Evolutionary conservation across 2,113 vertebrate genomes (phyloP).

Genomic region (Scomber scombrus): DNA sequence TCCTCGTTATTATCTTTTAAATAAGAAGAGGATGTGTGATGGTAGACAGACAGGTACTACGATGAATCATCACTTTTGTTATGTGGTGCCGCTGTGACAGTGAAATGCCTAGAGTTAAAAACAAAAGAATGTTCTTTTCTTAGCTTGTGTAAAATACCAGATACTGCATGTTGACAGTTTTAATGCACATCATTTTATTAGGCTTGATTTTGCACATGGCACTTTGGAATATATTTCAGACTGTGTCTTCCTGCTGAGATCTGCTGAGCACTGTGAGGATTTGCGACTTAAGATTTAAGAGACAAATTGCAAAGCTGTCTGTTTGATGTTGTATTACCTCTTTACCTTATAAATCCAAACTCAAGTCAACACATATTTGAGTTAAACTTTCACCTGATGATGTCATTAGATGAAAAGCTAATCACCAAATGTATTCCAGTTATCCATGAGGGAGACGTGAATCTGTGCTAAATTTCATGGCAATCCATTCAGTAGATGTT

Average conservation of each 20-base stretch:
- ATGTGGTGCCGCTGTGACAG: slow-evolving; percentile 20
- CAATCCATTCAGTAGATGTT: too few species aligned
- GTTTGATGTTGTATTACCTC: background rate
- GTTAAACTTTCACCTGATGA: too few species aligned
- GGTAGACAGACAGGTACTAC: slow-evolving; percentile 37
- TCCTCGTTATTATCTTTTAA: slow-evolving; percentile 2
- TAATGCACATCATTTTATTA: background rate
- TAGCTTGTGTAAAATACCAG: background rate
- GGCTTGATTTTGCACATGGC: background rate
- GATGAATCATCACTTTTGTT: slow-evolving; percentile 42
- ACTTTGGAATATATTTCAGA: slow-evolving; percentile 19
- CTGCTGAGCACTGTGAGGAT: background rate
- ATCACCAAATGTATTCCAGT: too few species aligned
- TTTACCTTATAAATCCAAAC: background rate
- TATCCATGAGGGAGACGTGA: too few species aligned
- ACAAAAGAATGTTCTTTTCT: slow-evolving; percentile 12
- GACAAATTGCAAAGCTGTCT: background rate
- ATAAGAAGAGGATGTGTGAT: background rate
- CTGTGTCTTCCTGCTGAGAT: background rate
- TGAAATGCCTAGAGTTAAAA: slow-evolving; percentile 21
- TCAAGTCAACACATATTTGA: too few species aligned
- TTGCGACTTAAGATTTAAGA: background rate
- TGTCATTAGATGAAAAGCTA: too few species aligned
- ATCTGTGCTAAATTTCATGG: too few species aligned
- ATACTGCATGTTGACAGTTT: background rate